phyloP scores from a whole-genome alignment of 2,113 vertebrate genomes.

The Columba janthina region DNA sequence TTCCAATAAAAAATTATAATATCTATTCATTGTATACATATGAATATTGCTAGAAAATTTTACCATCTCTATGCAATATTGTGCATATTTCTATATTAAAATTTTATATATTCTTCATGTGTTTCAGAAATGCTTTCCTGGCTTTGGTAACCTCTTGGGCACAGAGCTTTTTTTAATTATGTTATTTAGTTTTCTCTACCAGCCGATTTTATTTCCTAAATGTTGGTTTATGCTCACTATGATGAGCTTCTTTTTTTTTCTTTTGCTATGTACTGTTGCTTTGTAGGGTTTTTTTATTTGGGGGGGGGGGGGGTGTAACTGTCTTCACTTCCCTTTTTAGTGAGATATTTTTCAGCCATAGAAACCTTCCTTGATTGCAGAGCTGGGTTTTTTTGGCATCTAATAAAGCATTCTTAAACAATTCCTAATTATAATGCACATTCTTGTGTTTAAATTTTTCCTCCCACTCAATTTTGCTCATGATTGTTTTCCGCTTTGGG shows the following conservation, averaged over 20 bases:
- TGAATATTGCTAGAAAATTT: not conserved
- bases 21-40: not conserved
- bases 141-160: not conserved
- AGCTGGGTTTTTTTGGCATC: not conserved
- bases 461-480: constrained; percentile 32
- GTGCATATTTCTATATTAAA: not conserved
- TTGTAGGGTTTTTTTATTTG: not conserved
- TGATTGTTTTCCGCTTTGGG: constrained; percentile 21
- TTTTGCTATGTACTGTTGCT: not conserved
- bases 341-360: not conserved
- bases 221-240: not conserved
- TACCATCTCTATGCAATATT: not conserved
- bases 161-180: not conserved
- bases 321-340: not conserved
- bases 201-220: not conserved
- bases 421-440: constrained; percentile 44
- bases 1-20: not conserved
- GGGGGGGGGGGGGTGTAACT: not conserved
- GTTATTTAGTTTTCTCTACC: not conserved
- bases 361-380: constrained; percentile 23
- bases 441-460: constrained; percentile 34
- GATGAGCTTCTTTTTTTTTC: not conserved
- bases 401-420: constrained; percentile 43
- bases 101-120: not conserved
- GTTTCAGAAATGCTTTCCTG: not conserved